A percentile compares a stretch with the other conserved stretches of the same genome.
Evolutionary conservation across 1,140 invertebrate species (phyloP).

Genomic region (Aphelenchoides avenae): DNA sequence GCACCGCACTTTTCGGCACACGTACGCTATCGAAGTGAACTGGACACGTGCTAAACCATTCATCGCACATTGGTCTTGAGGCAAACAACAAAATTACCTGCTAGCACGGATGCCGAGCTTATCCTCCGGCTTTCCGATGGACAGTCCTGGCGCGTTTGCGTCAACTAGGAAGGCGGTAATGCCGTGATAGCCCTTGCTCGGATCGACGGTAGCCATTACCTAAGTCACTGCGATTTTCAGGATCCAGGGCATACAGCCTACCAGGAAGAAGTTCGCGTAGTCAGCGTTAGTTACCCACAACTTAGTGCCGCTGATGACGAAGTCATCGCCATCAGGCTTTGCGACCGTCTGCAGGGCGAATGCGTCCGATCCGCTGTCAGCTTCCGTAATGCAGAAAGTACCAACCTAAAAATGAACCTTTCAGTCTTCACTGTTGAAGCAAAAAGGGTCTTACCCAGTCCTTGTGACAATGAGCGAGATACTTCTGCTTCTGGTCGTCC

Average conservation of each 20-base stretch:
- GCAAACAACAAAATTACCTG: no score
- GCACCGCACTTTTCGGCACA: conserved; percentile 61
- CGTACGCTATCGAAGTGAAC: conserved; percentile 87
- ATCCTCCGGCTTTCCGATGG: conserved; percentile 72
- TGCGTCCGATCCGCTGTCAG: conserved; percentile 67
- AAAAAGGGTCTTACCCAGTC: conserved; percentile 75
- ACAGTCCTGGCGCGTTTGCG: conserved; percentile 59
- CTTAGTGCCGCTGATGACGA: conserved; percentile 63
- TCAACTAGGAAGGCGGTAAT: conserved; percentile 68
- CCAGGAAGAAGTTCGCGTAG: conserved; percentile 68
- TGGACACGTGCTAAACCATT: no score
- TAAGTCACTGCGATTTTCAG: no score
- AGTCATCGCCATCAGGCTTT: conserved; percentile 60
- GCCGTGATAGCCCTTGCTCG: conserved; percentile 67
- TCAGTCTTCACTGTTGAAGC: no score
- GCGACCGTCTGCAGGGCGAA: conserved; percentile 62
- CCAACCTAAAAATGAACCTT: no score
- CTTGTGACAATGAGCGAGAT: conserved; percentile 63
- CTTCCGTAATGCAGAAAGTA: conserved; percentile 88
- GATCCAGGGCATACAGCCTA: no score
- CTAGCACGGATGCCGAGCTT: conserved; percentile 79
- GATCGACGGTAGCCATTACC: conserved; percentile 83
- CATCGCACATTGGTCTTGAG: no score
- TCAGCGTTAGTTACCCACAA: conserved; percentile 90
- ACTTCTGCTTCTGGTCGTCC: conserved; percentile 66